These are phyloP conservation scores for Tiliacea aurago DNA, from an alignment of 2,888 invertebrate species.

Conservation along the genomic window DNA sequence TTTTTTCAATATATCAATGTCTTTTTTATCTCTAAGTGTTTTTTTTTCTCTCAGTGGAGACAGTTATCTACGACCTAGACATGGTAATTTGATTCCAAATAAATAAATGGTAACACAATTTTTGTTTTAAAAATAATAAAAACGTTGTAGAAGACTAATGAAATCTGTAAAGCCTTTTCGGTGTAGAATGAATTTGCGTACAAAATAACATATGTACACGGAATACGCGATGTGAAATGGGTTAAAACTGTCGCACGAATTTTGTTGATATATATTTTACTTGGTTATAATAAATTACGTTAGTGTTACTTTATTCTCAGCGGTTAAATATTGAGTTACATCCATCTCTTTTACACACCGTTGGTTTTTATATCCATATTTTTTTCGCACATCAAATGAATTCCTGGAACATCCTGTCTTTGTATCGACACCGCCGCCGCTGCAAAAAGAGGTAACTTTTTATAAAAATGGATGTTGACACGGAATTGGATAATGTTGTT, in stretches of 20 bases:
- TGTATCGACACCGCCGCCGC: conserved; percentile 13
- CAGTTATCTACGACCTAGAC: conserved; percentile 33
- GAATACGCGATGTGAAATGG: conserved; percentile 53
- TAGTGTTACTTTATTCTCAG: conserved; percentile 52
- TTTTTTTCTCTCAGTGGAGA: conserved; percentile 18
- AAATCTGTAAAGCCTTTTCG: conserved; percentile 58
- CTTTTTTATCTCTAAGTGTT: conserved; percentile 20
- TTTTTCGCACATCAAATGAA: conserved; percentile 37
- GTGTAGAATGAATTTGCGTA: conserved; percentile 39
- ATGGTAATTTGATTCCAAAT: conserved; percentile 34
- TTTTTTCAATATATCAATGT: conserved; percentile 50
- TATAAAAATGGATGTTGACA: conserved; percentile 43
- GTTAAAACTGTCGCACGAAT: conserved; percentile 46
- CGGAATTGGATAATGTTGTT: conserved; percentile 43
- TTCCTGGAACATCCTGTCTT: conserved; percentile 15
- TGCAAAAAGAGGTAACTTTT: conserved; percentile 17
- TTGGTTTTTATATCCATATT: conserved; percentile 26
- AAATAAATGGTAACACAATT: background rate
- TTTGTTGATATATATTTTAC: conserved; percentile 62
- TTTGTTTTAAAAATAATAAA: background rate
- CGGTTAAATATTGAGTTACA: conserved; percentile 52
- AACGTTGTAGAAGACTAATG: conserved; percentile 45
- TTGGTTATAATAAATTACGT: conserved; percentile 62
- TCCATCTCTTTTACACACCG: conserved; percentile 41
- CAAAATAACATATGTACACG: conserved; percentile 44